Base-by-base conservation (phyloP, 2,113 vertebrate genomes). In the Tauraco erythrolophus region DNA sequence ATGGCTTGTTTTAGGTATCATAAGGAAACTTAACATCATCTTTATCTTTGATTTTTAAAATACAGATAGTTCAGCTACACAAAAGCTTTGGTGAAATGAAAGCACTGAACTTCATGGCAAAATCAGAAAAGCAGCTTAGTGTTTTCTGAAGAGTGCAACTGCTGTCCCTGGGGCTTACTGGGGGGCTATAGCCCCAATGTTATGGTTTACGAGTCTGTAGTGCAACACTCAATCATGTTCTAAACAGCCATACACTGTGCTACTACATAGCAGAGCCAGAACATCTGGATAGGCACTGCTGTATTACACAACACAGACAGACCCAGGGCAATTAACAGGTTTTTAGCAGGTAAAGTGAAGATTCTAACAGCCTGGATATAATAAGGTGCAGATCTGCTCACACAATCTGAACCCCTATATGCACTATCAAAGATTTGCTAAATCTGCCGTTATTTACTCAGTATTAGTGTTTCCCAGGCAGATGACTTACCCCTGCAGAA, bases 281-380 rank as follows among this genome's bases (percentile, higher is more conserved):
- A 41, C 25, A 5, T 6, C 37, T 9, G 54, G 14, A 18, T 2
- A 46, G 13, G 5, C 14, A 24, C 56, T 9, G 22, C 31, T 43
- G 6, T 10, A 3, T 7, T 1, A 9, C 1, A 3, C 14, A 14
- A 3, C 2, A n/a, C 48, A 41, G 46, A 31, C 12, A 66, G 58
- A 56, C 1, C 14, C 70, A 22, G 18, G 22, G 37, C 35, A 69
- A 64, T 57, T 24, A 69, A 79, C 15, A 6, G 28, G 33, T 25
- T n/a, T 37, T 21, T 17, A 43, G 25, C 0, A 0, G 27, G 5
- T 5, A 4, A 39, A 9, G 18, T 0, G 5, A 61, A 15, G 30
- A 68, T 10, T 11, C 0, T 1, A 39, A n/a, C 37, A 69, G 51
- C 28, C 9, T 27, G 10, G 6, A 18, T 3, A 28, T 1, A 48